Percentiles rank a stretch among this genome's conserved stretches.
These are phyloP conservation scores for Nipponacmea schrenckii DNA, from an alignment of 2,888 invertebrate species.

Conservation along the genomic window DNA sequence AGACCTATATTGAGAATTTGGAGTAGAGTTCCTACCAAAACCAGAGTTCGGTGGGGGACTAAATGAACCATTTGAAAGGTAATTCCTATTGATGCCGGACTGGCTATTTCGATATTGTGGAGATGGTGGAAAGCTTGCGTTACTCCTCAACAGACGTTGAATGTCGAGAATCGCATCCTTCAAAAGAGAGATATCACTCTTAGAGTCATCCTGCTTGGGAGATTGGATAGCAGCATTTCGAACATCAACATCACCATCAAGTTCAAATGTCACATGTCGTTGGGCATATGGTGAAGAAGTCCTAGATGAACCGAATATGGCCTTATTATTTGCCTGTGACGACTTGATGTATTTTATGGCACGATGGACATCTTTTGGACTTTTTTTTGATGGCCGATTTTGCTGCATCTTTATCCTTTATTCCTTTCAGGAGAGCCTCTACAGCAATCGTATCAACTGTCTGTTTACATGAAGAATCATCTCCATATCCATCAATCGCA, in stretches of 20 bases:
- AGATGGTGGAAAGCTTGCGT: no score
- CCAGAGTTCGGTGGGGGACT: no score
- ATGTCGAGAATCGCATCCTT: not conserved
- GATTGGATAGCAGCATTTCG: no score
- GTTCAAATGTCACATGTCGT: not conserved
- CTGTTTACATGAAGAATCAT: not conserved
- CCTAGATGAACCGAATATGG: not conserved
- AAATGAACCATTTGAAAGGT: no score
- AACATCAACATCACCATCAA: not conserved
- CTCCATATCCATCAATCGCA: not conserved
- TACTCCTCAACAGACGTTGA: not conserved
- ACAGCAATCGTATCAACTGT: not conserved
- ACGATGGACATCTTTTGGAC: not conserved
- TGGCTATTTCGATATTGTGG: no score
- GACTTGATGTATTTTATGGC: not conserved
- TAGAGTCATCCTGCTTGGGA: no score
- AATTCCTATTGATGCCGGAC: no score
- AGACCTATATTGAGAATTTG: no score
- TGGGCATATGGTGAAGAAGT: not conserved
- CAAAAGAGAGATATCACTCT: not conserved
- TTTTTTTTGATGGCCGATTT: not conserved
- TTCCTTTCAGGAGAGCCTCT: not conserved
- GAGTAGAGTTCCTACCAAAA: no score
- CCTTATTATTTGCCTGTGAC: not conserved
- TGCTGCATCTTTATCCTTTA: not conserved